Evolutionary conservation across 2,113 vertebrate genomes (phyloP).

Genomic region (Rhagologus leucostigma): DNA sequence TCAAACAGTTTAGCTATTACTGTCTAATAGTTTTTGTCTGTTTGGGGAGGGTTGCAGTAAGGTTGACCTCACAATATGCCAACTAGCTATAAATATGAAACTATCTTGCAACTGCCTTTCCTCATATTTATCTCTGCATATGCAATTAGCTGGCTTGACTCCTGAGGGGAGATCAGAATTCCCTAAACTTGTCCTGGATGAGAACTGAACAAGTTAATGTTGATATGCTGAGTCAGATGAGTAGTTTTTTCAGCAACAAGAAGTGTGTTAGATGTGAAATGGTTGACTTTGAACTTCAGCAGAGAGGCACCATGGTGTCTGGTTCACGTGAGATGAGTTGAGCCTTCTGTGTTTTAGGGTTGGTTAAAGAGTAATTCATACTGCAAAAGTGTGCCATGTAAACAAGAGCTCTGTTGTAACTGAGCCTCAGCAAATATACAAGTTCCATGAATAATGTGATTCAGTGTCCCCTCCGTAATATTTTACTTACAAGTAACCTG

Average conservation of each 20-base stretch:
- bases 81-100: not conserved
- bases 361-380: not conserved
- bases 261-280: not conserved
- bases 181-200: not conserved
- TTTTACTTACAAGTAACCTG: not conserved
- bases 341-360: not conserved
- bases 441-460: not conserved
- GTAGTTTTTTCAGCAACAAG: not conserved
- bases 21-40: not conserved
- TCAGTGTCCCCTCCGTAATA: slow-evolving; percentile 21
- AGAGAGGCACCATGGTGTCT: not conserved
- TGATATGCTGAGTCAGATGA: not conserved
- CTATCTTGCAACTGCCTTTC: not conserved
- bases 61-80: not conserved
- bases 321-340: not conserved
- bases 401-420: slow-evolving; percentile 25
- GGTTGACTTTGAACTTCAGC: not conserved
- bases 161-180: not conserved
- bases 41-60: not conserved
- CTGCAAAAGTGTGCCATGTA: not conserved
- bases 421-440: not conserved
- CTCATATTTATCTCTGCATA: not conserved
- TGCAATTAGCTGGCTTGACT: not conserved
- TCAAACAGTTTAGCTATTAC: not conserved
- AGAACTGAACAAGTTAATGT: not conserved